Evolutionary conservation across 2,797 vertebrate genomes (phyloP), one percentile per base, ranked within the genome.

Genomic region (Channa striata): DNA sequence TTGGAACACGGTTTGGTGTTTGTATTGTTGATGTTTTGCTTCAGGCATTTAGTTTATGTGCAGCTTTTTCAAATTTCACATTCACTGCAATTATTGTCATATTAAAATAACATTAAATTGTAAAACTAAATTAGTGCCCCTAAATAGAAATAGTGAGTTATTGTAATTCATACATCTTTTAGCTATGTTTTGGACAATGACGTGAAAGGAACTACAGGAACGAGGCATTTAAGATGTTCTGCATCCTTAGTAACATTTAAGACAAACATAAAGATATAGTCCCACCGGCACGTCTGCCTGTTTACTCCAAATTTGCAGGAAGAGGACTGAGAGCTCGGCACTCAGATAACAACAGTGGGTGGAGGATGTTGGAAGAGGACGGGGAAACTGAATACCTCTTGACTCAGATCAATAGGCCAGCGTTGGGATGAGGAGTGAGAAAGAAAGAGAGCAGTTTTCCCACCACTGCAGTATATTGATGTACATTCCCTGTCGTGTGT

Each of bases 391-490:
- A 71, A 58, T 72, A 73, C 72, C 49, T 50, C 62, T 77, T 34
- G 59, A 61, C 72, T 78, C 60, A 5, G 68, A 86, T 91, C 85
- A 65, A 84, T 88, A 72, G 20, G n/a, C 39, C 77, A 77, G 50
- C 72, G 69, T 59, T 64, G 37, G 50, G 47, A 80, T 75, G 48
- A 46, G 66, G 58, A 63, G 59, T 64, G 59, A 68, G 68, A 77
- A 46, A 70, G 49, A 68, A 59, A 70, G 40, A 58, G 57, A 66
- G 62, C 25, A 17, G 64, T 83, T 87, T 84, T 85, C 72, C 80
- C 80, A 80, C 69, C 59, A 62, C 60, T 86, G 89, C 79, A 77
- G 83, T 81, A 39, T 78, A 84, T 85, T 80, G 79, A 86, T 78
- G 77, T 37, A 75, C 46, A 70, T 59, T 78, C 59, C 23, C 25